Base-by-base conservation (phyloP, 2,113 vertebrate genomes). In the Pangasianodon hypophthalmus region DNA sequence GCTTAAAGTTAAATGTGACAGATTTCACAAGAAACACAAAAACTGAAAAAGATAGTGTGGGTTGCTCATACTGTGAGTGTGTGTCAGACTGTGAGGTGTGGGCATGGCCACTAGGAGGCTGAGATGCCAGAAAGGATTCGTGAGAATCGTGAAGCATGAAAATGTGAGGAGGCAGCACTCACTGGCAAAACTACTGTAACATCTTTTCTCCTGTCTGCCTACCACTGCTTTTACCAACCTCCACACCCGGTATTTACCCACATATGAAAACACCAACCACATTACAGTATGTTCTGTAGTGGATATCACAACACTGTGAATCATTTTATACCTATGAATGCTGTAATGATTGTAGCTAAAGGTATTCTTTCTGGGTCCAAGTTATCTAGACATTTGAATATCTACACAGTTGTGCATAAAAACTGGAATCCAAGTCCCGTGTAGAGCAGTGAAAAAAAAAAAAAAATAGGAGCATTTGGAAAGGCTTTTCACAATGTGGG, bases 141-240 rank as follows among this genome's bases (percentile, higher is more conserved):
- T 85, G 48, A 62, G 84, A 92, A 92, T 95, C 80, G 88, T 94
- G 92, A 95, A 94, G 93, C 94, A 88, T 94, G 90, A 93, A 90
- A 93, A 87, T 92, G 92, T 91, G 90, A 93, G 91, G 90, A 62
- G 89, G 52, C 86, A 87, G 88, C 92, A 92, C 88, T 93, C 90
- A 90, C 91, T 91, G 88, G 92, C 91, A 91, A 79, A 89, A 87
- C 86, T 90, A 87, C 75, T 89, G 84, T 88, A 60, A 69, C 52
- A 82, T 84, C 84, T 71, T 82, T 91, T 73, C 41, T 87, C 84
- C 73, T 58, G 87, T 88, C 67, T 82, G 64, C 71, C 83, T 46
- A 75, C 79, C 6, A 54, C 81, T 69, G 69, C 80, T 80, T 62
- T 88, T 69, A 37, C 89, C 84, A 56, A 71, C 58, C 87, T 86